Evolutionary conservation across 37 sponge, comb jelly and placozoan species (phyloP).

Genomic region (Spongia lamella): DNA sequence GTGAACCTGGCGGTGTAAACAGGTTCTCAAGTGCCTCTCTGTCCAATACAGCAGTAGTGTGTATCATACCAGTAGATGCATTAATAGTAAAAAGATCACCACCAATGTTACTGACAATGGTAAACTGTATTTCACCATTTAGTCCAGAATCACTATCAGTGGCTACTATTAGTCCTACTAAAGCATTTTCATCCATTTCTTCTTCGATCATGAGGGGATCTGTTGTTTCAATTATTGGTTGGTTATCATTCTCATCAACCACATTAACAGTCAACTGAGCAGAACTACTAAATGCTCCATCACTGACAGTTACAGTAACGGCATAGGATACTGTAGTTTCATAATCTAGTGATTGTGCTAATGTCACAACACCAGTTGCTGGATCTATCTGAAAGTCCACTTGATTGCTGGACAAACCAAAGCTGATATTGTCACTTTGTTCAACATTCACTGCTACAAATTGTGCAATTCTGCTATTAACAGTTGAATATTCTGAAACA

Average conservation of each 20-base stretch:
- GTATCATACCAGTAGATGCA: slow-evolving; percentile 53
- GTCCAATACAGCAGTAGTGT: slow-evolving; percentile 49
- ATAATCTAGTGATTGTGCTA: slow-evolving; percentile 57
- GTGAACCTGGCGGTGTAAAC: slow-evolving; percentile 38
- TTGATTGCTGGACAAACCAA: slow-evolving; percentile 26
- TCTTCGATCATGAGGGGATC: slow-evolving; percentile 28
- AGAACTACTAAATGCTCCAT: slow-evolving; percentile 22
- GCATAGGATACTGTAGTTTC: slow-evolving; percentile 43
- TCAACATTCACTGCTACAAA: slow-evolving; percentile 51
- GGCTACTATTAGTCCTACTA: slow-evolving; percentile 43
- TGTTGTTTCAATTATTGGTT: slow-evolving; percentile 45
- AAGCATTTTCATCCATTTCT: slow-evolving; percentile 31
- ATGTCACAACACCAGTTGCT: slow-evolving; percentile 52
- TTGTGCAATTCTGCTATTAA: slow-evolving; percentile 10
- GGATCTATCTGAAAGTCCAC: slow-evolving; percentile 46
- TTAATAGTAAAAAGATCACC: slow-evolving; percentile 29
- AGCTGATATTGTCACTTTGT: slow-evolving; percentile 12
- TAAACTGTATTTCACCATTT: slow-evolving; percentile 28
- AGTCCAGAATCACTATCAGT: slow-evolving; percentile 43
- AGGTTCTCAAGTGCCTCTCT: slow-evolving; percentile 46
- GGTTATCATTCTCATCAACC: slow-evolving; percentile 75
- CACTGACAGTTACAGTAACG: slow-evolving; percentile 50
- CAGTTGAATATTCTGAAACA: slow-evolving; percentile 45
- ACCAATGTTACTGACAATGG: slow-evolving; percentile 6
- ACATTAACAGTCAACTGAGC: slow-evolving; percentile 59